Conservation (phyloP, 2,888 invertebrate species). For the Drosophila eohydei region DNA sequence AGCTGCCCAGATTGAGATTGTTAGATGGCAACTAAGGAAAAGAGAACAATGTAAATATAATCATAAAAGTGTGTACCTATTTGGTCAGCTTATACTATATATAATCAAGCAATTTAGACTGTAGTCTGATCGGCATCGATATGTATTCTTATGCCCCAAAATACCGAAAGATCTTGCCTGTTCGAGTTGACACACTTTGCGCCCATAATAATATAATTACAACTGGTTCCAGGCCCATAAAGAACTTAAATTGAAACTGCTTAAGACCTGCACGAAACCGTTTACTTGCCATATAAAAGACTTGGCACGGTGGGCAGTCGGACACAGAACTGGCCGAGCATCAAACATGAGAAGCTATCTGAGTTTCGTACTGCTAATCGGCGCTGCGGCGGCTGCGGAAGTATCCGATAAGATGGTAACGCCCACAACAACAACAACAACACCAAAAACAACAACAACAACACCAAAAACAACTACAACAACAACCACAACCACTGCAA, state of each 20-base stretch:
- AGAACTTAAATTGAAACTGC: slow-evolving; percentile 10
- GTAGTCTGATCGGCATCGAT: neutral
- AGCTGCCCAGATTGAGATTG: no score
- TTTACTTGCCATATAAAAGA: slow-evolving; percentile 20
- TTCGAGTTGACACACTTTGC: slow-evolving; percentile 38
- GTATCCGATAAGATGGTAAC: neutral
- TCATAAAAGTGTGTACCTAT: no score
- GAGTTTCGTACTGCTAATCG: slow-evolving; percentile 35
- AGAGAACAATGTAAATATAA: no score
- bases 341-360: slow-evolving; percentile 52
- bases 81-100: neutral
- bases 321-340: slow-evolving; percentile 15
- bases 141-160: neutral
- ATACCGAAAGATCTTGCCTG: no score
- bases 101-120: neutral
- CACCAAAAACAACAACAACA: neutral
- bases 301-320: neutral
- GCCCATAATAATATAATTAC: slow-evolving; percentile 8
- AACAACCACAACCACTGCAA: neutral
- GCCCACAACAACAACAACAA: neutral
- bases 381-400: slow-evolving; percentile 27
- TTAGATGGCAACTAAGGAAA: no score
- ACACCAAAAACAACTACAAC: neutral
- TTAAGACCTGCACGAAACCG: neutral
- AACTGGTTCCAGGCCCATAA: slow-evolving; percentile 45